These are phyloP conservation scores for Pristionchus exspectatus DNA, from an alignment of 2,888 invertebrate genomes.

Conservation along the genomic window DNA sequence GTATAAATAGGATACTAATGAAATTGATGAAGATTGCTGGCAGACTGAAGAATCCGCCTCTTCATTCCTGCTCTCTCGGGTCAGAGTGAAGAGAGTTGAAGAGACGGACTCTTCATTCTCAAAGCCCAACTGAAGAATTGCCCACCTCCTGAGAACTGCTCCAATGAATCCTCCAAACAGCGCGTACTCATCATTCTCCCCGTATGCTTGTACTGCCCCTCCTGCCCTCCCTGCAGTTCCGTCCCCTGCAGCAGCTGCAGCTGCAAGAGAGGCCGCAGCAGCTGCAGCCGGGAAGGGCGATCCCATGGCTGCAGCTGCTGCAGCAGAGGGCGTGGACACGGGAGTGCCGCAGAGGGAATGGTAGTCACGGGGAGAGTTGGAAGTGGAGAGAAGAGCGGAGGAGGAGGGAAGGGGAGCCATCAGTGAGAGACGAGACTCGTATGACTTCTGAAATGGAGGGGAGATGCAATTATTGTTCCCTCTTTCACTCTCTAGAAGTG, in stretches of 20 bases:
- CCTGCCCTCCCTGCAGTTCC: not conserved
- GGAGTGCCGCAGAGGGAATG: constrained; percentile 12
- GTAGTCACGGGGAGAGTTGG: constrained; percentile 8
- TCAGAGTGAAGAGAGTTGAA: not conserved
- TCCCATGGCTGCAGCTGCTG: not conserved
- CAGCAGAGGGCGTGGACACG: not conserved
- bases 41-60: no score
- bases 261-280: not conserved
- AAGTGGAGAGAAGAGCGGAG: constrained; percentile 10
- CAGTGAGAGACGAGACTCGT: constrained; percentile 40
- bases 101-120: not conserved
- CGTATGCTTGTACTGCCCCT: not conserved
- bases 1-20: not conserved
- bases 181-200: constrained; percentile 33
- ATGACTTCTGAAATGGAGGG: constrained; percentile 37
- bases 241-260: not conserved
- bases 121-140: not conserved
- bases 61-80: no score
- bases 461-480: not conserved
- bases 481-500: not conserved
- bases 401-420: constrained; percentile 43
- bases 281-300: constrained; percentile 18
- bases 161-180: constrained; percentile 40
- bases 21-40: not conserved
- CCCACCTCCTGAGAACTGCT: constrained; percentile 26